Evolutionary conservation across 2,797 vertebrate genomes (phyloP), one percentile per base, ranked within the genome.

Genomic region (Lutjanus campechanus): DNA sequence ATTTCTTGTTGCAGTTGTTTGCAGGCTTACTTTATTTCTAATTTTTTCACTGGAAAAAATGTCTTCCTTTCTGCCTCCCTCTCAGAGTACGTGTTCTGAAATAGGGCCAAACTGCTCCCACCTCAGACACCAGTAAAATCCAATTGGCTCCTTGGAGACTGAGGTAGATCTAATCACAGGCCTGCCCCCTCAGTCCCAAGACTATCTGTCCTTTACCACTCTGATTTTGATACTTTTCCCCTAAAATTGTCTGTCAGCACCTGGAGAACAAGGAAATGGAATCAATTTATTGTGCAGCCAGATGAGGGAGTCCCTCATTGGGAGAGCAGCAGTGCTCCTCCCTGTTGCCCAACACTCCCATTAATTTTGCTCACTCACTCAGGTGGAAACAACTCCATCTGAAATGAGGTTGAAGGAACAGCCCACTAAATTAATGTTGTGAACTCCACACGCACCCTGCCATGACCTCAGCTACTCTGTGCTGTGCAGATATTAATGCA

Each of bases 321-420:
- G 66, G 77, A 79, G 69, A 13, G 66, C 55, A 72, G 68, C 61
- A 60, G 62, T 15, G 63, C 75, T 77, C 60, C 73, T 85, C 65
- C 63, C 22, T 73, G 73, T 44, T 36, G 29, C 29, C 72, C 69
- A 76, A 73, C 84, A 81, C 76, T 70, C 81, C 76, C 68, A 85
- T 91, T 91, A 84, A 93, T 91, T 90, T 88, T 79, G 77, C 78
- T 86, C 81, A 70, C 71, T 90, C 92, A 81, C 78, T 93, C 82
- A 81, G 88, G 83, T 88, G 89, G 87, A 91, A 93, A 92, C 61
- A 77, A 66, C 68, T 81, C 62, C 43, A 72, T 79, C 53, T 79
- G 78, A 89, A 86, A 85, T 77, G 66, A 67, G 80, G 74, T 47
- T 76, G 67, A 81, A 75, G 69, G 70, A 73, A 49, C 76, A 69